Evolutionary conservation across 1,140 invertebrate species (phyloP).

Genomic region (Calycopis cecrops): DNA sequence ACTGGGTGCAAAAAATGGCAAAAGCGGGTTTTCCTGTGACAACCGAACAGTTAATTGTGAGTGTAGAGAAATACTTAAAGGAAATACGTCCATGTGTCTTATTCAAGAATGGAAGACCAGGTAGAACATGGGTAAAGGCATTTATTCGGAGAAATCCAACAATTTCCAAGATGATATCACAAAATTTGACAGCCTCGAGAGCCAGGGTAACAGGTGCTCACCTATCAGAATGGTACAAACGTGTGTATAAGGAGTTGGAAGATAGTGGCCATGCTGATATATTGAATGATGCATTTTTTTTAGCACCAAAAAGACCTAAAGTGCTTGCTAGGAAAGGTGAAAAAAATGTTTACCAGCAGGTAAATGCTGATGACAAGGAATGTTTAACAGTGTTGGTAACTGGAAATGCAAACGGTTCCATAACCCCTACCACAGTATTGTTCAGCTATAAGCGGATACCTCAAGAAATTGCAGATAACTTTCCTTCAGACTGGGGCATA

Average conservation of each 20-base stretch:
- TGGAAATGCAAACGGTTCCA: conserved; percentile 22
- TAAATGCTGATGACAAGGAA: conserved; percentile 29
- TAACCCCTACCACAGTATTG: conserved; percentile 24
- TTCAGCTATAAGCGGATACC: conserved; percentile 30
- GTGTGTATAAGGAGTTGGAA: conserved; percentile 20
- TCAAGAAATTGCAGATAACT: conserved; percentile 26
- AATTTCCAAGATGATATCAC: conserved; percentile 25
- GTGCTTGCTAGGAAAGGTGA: conserved; percentile 28
- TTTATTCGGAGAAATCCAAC: conserved; percentile 28
- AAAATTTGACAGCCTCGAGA: conserved; percentile 24
- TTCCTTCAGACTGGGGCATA: conserved; percentile 26
- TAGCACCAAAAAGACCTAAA: conserved; percentile 24
- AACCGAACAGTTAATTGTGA: no score
- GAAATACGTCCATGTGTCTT: conserved; percentile 27
- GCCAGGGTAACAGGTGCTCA: conserved; percentile 17
- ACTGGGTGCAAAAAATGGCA: no score
- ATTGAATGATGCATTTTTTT: conserved; percentile 23
- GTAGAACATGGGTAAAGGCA: conserved; percentile 26
- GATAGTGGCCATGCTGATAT: conserved; percentile 22
- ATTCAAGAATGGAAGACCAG: conserved; percentile 28
- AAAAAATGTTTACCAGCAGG: conserved; percentile 27
- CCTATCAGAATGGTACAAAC: conserved; percentile 19
- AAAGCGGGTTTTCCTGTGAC: no score
- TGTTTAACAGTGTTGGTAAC: conserved; percentile 28
- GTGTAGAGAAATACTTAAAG: no score